Evolutionary conservation across 2,797 vertebrate genomes (phyloP), one percentile per base, ranked within the genome.

Genomic region (Otus scops): DNA sequence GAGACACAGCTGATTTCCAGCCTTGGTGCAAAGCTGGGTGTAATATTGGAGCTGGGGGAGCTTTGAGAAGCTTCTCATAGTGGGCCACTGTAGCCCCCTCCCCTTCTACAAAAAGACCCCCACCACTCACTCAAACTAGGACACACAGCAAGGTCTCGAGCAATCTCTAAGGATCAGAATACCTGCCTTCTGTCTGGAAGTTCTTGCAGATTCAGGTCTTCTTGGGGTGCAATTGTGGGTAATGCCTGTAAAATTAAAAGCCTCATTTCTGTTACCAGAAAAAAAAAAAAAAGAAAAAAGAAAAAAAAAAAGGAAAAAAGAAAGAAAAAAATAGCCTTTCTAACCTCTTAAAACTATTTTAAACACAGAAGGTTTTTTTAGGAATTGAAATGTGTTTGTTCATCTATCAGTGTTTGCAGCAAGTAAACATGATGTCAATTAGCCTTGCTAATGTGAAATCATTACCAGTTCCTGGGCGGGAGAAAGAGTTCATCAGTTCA

Each of bases 371-470:
- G 30, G 26, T 5, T 60, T 86, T 94, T 93, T 93, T 82, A 95
- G 88, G 78, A 90, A 90, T 87, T 89, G 67, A 85, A 95, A 93
- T 79, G 83, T 94, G 80, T 95, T 96, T 95, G 88, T 89, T 96
- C 94, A 93, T 94, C 85, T 95, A 88, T 88, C 83, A 90, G 10
- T 93, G 93, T 95, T 95, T 95, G 77, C 83, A 96, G 89, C 77
- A 90, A 90, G 93, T 95, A 97, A 97, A 96, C 96, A 95, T 63
- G 36, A 89, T 96, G 92, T 95, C 95, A 96, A 97, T 97, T 96
- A 97, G 90, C 88, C 80, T 95, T 93, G 88, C 92, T 97, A 97
- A 96, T 95, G 88, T 89, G 88, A 96, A 96, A 96, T 94, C 93
- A 93, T 96, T 96, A 95, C 64, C 41, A 73, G 80, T 82, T 95